These are phyloP conservation scores for Clarias batrachus DNA, from an alignment of 2,113 vertebrate species.

Conservation along the genomic window DNA sequence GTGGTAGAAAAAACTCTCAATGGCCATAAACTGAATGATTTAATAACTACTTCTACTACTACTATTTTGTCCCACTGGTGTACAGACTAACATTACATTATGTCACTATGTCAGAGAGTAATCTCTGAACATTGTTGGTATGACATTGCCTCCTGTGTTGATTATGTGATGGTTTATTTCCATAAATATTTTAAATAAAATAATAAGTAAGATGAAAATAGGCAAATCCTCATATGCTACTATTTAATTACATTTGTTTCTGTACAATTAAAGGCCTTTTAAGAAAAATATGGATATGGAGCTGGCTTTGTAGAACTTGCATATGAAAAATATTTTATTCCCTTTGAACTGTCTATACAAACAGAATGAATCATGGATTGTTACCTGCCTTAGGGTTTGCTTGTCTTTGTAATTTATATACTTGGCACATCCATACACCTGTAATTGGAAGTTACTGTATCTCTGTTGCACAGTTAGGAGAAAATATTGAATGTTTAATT, in stretches of 20 bases:
- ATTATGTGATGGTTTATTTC: not conserved
- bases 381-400: conserved; percentile 30
- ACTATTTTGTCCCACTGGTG: too few species aligned
- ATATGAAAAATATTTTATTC: conserved; percentile 27
- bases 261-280: not conserved
- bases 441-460: conserved; percentile 44
- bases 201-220: not conserved
- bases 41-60: too few species aligned
- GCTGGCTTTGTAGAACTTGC: not conserved
- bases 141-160: not conserved
- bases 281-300: not conserved
- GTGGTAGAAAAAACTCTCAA: too few species aligned
- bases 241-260: not conserved
- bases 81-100: too few species aligned
- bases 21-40: too few species aligned
- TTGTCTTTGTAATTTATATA: conserved; percentile 41
- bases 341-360: conserved; percentile 29
- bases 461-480: conserved; percentile 22
- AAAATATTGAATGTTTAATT: conserved; percentile 44
- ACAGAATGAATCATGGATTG: conserved; percentile 34
- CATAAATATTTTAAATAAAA: not conserved
- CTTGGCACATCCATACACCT: conserved; percentile 30
- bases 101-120: too few species aligned
- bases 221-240: not conserved
- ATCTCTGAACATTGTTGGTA: too few species aligned